Evolutionary conservation across 2,888 invertebrate species (phyloP).

Genomic region (Lepidocyrtinus sp.): DNA sequence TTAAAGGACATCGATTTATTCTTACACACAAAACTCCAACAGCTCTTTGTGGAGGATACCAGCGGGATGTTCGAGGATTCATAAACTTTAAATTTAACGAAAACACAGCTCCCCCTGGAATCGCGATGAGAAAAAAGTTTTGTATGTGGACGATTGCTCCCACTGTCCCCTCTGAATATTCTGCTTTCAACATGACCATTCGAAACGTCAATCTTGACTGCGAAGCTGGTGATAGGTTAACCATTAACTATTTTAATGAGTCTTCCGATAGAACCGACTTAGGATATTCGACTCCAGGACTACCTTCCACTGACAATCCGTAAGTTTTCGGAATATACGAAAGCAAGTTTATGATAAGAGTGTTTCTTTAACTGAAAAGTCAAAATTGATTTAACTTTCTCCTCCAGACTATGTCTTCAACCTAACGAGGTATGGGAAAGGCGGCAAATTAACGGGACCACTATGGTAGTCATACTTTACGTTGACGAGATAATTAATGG

Average conservation of each 20-base stretch:
- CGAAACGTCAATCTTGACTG: constrained; percentile 44
- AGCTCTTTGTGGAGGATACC: constrained; percentile 60
- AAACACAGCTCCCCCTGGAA: constrained; percentile 41
- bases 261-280: neutral
- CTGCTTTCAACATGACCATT: constrained; percentile 36
- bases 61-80: constrained; percentile 23
- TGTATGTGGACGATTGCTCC: constrained; percentile 61
- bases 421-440: constrained; percentile 11
- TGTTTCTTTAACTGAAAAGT: too few species aligned
- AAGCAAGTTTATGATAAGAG: too few species aligned
- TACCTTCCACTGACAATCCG: constrained; percentile 22
- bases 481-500: constrained; percentile 20
- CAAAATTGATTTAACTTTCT: neutral
- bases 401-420: constrained; percentile 19
- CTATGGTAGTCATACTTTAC: constrained; percentile 35
- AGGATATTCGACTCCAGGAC: neutral
- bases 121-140: constrained; percentile 21
- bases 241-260: constrained; percentile 38
- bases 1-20: neutral
- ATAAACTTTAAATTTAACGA: constrained; percentile 50
- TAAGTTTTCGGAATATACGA: too few species aligned
- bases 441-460: neutral
- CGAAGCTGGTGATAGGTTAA: neutral
- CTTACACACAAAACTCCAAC: neutral
- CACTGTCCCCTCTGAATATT: constrained; percentile 13